Base-by-base conservation (phyloP, 1,140 invertebrate genomes). In the Vanessa atalanta region DNA sequence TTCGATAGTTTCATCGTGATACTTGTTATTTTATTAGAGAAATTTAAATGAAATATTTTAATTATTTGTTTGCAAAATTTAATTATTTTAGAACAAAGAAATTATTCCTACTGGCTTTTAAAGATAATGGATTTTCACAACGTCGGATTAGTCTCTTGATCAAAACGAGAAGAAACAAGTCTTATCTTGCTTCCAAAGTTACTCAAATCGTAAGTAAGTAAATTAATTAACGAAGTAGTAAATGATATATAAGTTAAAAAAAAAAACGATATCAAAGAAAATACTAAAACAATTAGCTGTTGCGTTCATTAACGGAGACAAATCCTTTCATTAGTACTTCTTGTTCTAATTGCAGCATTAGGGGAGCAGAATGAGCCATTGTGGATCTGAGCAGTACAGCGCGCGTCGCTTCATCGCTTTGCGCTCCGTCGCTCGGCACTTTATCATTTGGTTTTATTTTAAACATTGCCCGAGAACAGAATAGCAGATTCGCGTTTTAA, bases 301-400 rank as follows among this genome's bases (percentile, higher is more conserved):
- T 61, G 13, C 57, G 13, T 61, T 61, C 73, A 75, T 81, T 79
- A 81, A 78, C 75, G 80, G 78, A 79, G 83, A 88, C 87, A 88
- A 88, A 90, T 90, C 85, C 83, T 88, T 88, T 88, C 84, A 84
- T 76, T 86, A 82, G 82, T 87, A 85, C 83, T 86, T 81, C 83
- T 82, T 80, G 78, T 85, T 90, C 85, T 90, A 90, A 90, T 90
- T 88, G 83, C 82, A 86, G 82, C 81, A 88, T 88, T 88, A 90
- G 86, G 81, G 83, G 78, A 85, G 79, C 76, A 75, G 79, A 87
- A 87, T 83, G 83, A 88, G 84, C 85, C 86, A 88, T 90, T 88
- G 86, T 88, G 80, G 75, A 79, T 76, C 31, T 37, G 57, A 3
- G 26, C 57, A 66, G 75, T 75, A 65, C 76, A 82, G 74, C 68